Percentiles rank a stretch among this genome's conserved stretches.
phyloP scores from a whole-genome alignment of 35 echinoderm and acorn worm genomes.

The Lytechinus pictus region DNA sequence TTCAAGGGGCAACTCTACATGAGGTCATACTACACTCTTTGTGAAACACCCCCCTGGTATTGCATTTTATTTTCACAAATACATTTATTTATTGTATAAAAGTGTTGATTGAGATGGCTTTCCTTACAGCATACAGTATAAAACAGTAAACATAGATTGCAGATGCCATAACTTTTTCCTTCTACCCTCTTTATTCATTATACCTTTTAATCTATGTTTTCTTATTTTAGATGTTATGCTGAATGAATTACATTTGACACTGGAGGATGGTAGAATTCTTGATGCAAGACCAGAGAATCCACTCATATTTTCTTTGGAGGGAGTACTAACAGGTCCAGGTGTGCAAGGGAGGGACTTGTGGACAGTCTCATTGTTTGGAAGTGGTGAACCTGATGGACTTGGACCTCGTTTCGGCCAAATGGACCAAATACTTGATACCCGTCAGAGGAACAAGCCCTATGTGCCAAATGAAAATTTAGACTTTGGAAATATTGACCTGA shows the following conservation, averaged over 20 bases:
- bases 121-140: neutral
- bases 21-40: too few species aligned
- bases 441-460: constrained; percentile 30
- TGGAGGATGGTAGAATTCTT: constrained; percentile 19
- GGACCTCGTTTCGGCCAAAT: constrained; percentile 70
- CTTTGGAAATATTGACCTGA: constrained; percentile 58
- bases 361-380: constrained; percentile 78
- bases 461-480: constrained; percentile 53
- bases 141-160: neutral
- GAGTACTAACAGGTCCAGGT: constrained; percentile 28
- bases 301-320: neutral
- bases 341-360: constrained; percentile 70
- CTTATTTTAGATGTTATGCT: constrained; percentile 25
- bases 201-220: constrained; percentile 1
- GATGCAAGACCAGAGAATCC: constrained; percentile 51
- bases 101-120: neutral
- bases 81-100: too few species aligned
- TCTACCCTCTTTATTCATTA: neutral
- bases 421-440: constrained; percentile 58
- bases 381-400: constrained; percentile 60
- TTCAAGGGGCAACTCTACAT: too few species aligned
- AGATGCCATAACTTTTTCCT: neutral
- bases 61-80: too few species aligned
- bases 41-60: too few species aligned
- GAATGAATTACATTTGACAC: constrained; percentile 5